Conservation (phyloP, 2,113 vertebrate species). For the Microcebus murinus region DNA sequence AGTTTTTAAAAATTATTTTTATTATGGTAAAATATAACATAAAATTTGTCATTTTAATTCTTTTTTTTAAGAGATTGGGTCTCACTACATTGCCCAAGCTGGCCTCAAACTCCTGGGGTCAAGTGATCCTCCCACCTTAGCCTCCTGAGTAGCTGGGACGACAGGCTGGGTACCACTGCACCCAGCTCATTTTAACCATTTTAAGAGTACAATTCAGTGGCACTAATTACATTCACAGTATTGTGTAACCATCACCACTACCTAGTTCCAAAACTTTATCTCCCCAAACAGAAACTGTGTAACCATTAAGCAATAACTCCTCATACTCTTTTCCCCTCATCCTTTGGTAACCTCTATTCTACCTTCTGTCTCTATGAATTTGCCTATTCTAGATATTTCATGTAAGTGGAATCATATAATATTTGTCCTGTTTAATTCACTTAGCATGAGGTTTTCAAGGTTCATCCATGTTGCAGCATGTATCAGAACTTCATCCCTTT, state of each 20-base stretch:
- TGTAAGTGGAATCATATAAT: not conserved
- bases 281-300: not conserved
- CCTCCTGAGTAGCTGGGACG: too few species aligned
- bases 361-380: not conserved
- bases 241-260: not conserved
- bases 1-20: not conserved
- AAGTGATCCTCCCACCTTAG: too few species aligned
- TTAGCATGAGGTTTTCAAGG: not conserved
- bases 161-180: too few species aligned
- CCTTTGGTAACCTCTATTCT: not conserved
- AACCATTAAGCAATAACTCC: not conserved
- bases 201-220: not conserved
- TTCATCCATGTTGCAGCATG: not conserved
- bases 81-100: too few species aligned
- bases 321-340: not conserved
- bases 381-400: not conserved
- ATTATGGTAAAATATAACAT: slow-evolving; percentile 8
- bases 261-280: not conserved
- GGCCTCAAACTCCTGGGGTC: too few species aligned
- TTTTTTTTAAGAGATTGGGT: too few species aligned
- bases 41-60: slow-evolving; percentile 17
- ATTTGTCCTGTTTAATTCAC: not conserved
- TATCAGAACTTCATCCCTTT: not conserved
- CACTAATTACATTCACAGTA: not conserved
- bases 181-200: too few species aligned